Percentiles rank a stretch among this genome's conserved stretches.
Conservation (phyloP, 2,113 vertebrate genomes). For the Poeciliopsis occidentalis region DNA sequence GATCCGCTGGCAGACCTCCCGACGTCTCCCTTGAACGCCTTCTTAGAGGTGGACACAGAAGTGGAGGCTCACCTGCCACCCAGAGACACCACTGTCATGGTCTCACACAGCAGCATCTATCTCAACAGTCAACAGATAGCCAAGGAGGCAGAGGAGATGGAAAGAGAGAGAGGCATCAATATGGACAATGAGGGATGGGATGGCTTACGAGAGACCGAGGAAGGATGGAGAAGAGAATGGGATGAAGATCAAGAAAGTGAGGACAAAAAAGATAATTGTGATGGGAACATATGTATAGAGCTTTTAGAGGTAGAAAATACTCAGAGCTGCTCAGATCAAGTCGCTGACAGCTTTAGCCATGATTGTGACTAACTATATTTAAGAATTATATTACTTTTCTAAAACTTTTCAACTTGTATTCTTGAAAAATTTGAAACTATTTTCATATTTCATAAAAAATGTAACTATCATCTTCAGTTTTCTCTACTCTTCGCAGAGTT, state of each 20-base stretch:
- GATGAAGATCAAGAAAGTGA: slow-evolving; percentile 10
- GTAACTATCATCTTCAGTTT: not conserved
- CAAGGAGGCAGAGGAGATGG: slow-evolving; percentile 67
- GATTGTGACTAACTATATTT: not conserved
- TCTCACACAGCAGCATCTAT: slow-evolving; percentile 80
- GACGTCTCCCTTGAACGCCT: slow-evolving; percentile 20
- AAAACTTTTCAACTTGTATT: slow-evolving; percentile 1
- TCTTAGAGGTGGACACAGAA: slow-evolving; percentile 56
- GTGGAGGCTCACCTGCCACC: slow-evolving; percentile 59
- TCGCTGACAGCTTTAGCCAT: slow-evolving; percentile 17
- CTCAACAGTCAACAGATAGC: slow-evolving; percentile 81
- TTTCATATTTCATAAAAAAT: slow-evolving; percentile 8
- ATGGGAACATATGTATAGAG: slow-evolving; percentile 6
- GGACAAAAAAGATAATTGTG: slow-evolving; percentile 2
- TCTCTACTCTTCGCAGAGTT: not conserved
- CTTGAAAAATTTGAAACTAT: slow-evolving; percentile 3
- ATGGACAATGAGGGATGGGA: slow-evolving; percentile 9
- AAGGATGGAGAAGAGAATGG: slow-evolving; percentile 11
- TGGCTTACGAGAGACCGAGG: not conserved
- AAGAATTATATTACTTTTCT: slow-evolving; percentile 1
- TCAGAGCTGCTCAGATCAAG: slow-evolving; percentile 20
- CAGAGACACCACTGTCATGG: slow-evolving; percentile 65
- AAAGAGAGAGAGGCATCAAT: slow-evolving; percentile 40
- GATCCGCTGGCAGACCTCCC: slow-evolving; percentile 18
- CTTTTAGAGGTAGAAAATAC: slow-evolving; percentile 4